A percentile compares a stretch with the other conserved stretches of the same genome.
Evolutionary conservation across 2,888 invertebrate genomes (phyloP).

Genomic region (Himalopsyche japonica): DNA sequence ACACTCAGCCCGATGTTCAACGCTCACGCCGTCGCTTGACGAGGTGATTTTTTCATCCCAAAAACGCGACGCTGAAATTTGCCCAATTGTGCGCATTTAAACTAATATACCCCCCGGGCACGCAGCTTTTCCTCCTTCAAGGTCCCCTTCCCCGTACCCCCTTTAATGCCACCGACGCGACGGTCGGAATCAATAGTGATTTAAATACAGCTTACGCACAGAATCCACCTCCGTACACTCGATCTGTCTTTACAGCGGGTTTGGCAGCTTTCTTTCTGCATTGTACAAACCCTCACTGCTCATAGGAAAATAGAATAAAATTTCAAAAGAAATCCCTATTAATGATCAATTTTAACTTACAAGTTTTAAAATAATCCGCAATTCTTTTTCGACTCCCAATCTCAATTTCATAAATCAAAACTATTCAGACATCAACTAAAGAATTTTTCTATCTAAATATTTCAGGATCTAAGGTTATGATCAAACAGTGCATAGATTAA

Average conservation of each 20-base stretch:
- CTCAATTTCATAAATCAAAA: too few species aligned
- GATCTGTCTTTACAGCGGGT: slow-evolving; percentile 30
- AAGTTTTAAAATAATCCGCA: too few species aligned
- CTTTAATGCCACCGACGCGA: slow-evolving; percentile 5
- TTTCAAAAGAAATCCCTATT: too few species aligned
- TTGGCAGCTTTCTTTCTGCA: slow-evolving; percentile 5
- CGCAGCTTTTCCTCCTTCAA: slow-evolving; percentile 3
- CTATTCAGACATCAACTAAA: too few species aligned
- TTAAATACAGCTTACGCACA: slow-evolving; percentile 40
- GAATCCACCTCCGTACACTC: slow-evolving; percentile 35
- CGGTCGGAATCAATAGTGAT: slow-evolving; percentile 38
- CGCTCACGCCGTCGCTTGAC: background rate
- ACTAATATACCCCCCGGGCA: slow-evolving; percentile 32
- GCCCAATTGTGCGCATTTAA: slow-evolving; percentile 38
- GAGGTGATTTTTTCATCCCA: background rate
- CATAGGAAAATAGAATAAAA: background rate
- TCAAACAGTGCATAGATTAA: too few species aligned
- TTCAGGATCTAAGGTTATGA: too few species aligned
- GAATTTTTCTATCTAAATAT: too few species aligned
- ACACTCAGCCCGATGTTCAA: background rate
- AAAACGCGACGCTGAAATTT: slow-evolving; percentile 20
- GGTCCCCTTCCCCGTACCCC: background rate
- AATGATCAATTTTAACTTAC: too few species aligned
- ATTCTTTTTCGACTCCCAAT: too few species aligned
- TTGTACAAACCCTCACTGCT: background rate